Percentiles rank a stretch among this genome's conserved stretches.
phyloP scores from a whole-genome alignment of 2,888 invertebrate species.

The Ichneumon xanthorius region DNA sequence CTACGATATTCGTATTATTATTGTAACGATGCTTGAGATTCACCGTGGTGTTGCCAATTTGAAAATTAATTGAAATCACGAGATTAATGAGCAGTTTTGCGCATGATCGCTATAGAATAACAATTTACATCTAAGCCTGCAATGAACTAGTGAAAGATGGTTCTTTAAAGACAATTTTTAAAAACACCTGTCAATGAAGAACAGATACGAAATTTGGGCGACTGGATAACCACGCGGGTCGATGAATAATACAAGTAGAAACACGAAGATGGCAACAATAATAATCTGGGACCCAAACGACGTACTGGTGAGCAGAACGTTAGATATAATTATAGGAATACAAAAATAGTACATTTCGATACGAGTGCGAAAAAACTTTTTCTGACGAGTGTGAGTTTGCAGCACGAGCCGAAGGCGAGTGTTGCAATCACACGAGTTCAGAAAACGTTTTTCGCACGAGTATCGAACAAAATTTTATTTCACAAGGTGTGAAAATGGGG shows the following conservation, averaged over 20 bases:
- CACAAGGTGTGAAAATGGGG: no score
- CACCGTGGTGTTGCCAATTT: constrained; percentile 13
- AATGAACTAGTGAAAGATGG: neutral
- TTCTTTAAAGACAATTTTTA: constrained; percentile 4
- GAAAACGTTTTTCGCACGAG: no score
- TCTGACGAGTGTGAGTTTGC: no score
- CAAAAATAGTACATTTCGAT: no score
- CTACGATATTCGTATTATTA: neutral
- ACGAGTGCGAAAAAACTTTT: no score
- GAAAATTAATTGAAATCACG: neutral
- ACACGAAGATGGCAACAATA: constrained; percentile 70
- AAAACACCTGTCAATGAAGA: neutral
- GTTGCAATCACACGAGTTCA: no score
- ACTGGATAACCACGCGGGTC: constrained; percentile 22
- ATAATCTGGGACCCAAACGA: constrained; percentile 76
- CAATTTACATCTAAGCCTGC: constrained; percentile 42
- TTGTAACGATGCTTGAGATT: constrained; percentile 17
- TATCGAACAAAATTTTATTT: no score
- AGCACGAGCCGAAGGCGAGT: no score
- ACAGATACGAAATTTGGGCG: constrained; percentile 59
- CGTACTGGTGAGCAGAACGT: constrained; percentile 71
- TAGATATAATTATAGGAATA: constrained; percentile 65
- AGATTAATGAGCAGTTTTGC: neutral
- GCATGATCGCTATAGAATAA: neutral
- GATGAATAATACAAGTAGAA: constrained; percentile 10